Conservation (phyloP, 2,797 vertebrate species). For the Rhinophrynus dorsalis region DNA sequence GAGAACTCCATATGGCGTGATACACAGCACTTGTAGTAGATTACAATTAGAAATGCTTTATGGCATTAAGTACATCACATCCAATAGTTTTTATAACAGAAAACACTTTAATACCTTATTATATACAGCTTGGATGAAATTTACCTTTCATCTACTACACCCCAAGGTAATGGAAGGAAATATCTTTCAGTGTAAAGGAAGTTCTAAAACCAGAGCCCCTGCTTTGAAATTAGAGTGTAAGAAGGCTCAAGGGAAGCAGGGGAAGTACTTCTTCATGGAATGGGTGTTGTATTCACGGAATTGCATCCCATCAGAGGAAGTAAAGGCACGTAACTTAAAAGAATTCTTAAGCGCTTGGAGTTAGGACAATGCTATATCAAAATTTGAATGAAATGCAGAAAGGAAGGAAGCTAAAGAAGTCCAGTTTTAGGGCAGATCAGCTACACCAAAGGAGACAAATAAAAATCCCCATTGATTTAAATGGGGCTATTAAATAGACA, state of each 20-base stretch:
- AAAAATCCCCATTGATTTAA: no score
- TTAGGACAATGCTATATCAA: not conserved
- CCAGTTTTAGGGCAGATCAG: no score
- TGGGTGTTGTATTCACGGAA: constrained; percentile 36
- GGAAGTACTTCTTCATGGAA: constrained; percentile 32
- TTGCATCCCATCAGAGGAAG: constrained; percentile 7
- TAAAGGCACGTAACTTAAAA: not conserved
- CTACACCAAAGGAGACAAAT: no score
- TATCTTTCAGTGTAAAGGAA: constrained; percentile 24
- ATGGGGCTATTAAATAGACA: no score
- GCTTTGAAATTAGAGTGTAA: constrained; percentile 22
- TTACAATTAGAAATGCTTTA: not conserved
- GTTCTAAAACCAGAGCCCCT: constrained; percentile 17
- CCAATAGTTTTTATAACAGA: not conserved
- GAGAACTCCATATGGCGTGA: no score
- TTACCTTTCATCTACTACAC: not conserved
- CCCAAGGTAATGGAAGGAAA: constrained; percentile 19
- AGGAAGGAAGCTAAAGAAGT: no score
- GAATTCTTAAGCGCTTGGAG: constrained; percentile 4
- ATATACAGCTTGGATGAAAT: not conserved
- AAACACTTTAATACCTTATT: not conserved
- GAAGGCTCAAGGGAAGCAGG: constrained; percentile 19
- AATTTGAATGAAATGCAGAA: no score
- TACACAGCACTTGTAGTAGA: no score
- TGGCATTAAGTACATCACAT: no score